Evolutionary conservation across 2,888 invertebrate genomes (phyloP).

Genomic region (Drosophila tripunctata): DNA sequence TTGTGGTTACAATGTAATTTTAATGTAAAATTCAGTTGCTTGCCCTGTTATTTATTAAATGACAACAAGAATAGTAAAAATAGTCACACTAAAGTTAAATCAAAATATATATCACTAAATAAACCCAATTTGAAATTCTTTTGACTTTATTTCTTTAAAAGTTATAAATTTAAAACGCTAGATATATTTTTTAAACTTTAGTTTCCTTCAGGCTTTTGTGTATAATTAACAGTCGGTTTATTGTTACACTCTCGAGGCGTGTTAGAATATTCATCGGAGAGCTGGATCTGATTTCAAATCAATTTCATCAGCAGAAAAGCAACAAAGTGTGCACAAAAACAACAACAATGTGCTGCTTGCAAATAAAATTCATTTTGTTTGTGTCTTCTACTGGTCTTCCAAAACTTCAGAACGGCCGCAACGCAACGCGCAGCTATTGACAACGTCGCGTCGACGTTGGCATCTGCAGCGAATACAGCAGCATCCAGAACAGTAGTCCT

Average conservation of each 20-base stretch:
- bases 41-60: constrained; percentile 27
- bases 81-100: too few species aligned
- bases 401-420: constrained; percentile 53
- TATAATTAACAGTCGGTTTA: background rate
- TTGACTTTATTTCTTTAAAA: too few species aligned
- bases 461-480: constrained; percentile 16
- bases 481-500: constrained; percentile 47
- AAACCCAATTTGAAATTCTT: too few species aligned
- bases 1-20: constrained; percentile 40
- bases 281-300: constrained; percentile 44
- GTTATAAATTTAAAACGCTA: too few species aligned
- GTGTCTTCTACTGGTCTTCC: constrained; percentile 52
- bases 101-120: too few species aligned
- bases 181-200: too few species aligned
- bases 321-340: constrained; percentile 20
- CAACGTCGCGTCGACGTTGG: background rate
- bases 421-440: constrained; percentile 24
- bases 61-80: background rate
- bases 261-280: constrained; percentile 18
- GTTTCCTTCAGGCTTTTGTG: background rate
- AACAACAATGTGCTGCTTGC: constrained; percentile 23
- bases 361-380: constrained; percentile 36
- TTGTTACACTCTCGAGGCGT: background rate
- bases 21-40: constrained; percentile 32
- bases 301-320: constrained; percentile 32